Evolutionary conservation across 2,113 vertebrate genomes (phyloP).

Genomic region (Archilochus colubris): DNA sequence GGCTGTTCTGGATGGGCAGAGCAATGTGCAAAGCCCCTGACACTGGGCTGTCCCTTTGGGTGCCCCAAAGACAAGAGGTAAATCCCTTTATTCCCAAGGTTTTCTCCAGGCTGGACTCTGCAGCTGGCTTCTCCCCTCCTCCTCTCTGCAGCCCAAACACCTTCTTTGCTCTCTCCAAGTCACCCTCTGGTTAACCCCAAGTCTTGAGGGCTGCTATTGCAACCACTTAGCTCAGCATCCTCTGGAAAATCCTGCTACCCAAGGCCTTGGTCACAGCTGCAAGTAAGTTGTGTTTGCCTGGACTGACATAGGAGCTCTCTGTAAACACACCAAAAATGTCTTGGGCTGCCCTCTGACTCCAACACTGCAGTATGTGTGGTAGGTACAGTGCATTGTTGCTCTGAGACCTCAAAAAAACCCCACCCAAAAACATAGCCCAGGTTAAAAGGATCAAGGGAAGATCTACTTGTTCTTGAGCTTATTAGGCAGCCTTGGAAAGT

Average conservation of each 20-base stretch:
- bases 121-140: neutral
- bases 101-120: neutral
- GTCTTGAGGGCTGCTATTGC: neutral
- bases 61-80: neutral
- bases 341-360: neutral
- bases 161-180: neutral
- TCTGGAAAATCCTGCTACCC: neutral
- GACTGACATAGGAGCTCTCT: neutral
- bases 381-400: neutral
- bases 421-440: neutral
- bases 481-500: neutral
- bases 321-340: neutral
- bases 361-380: neutral
- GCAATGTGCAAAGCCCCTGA: rapidly evolving
- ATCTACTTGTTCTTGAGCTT: neutral
- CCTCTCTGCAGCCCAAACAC: neutral
- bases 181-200: neutral
- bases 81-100: neutral
- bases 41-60: no score
- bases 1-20: neutral
- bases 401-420: neutral
- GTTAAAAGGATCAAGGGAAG: neutral
- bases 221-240: neutral
- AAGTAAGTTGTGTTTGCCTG: neutral
- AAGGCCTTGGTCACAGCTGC: neutral